Base-by-base conservation (phyloP, 2,113 vertebrate species). In the Scomber colias region DNA sequence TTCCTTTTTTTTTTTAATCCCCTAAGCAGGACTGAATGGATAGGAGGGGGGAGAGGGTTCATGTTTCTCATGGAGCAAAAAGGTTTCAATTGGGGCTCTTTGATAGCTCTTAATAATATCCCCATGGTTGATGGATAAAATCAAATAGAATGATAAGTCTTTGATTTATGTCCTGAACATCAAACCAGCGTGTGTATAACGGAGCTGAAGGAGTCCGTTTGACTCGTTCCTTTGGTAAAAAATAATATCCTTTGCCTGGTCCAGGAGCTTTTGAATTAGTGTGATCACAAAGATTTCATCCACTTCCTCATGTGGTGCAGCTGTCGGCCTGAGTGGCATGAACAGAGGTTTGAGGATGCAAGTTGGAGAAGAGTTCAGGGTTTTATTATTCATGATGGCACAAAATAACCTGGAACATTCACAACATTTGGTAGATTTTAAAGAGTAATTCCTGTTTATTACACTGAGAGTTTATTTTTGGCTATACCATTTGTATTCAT, bases 91-190 rank as follows among this genome's bases (percentile, higher is more conserved):
- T 92, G 89, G 71, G 66, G 45, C 59, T 86, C 83, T 93, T 93
- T 92, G 90, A 93, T 93, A 88, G 77, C 57, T 56, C 61, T 75
- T 87, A 89, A 91, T 94, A 91, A 90, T 90, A 90, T 92, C 90
- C 90, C 87, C 64, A 84, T 71, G 90, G 89, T 71, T 89, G 84
- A 91, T 79, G 81, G 84, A 83, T 50, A 1, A 82, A 93, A 92
- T 93, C 90, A 92, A 93, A 93, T 92, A 51, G 92, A 94, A 94
- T 92, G 80, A 89, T 64, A 40, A 79, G 80, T 82, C 90, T 94
- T 94, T 94, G 90, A 94, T 94, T 92, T 91, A 72, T 45, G 56
- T 69, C 63, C 80, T 53, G 73, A 71, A 77, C 86, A 89, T 91
- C 84, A 90, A 90, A 90, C 81, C 72, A 0, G 53, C 3, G 24